Percentiles rank a stretch among this genome's conserved stretches.
Conservation (phyloP, 2,113 vertebrate species). For the Symphodus melops region DNA sequence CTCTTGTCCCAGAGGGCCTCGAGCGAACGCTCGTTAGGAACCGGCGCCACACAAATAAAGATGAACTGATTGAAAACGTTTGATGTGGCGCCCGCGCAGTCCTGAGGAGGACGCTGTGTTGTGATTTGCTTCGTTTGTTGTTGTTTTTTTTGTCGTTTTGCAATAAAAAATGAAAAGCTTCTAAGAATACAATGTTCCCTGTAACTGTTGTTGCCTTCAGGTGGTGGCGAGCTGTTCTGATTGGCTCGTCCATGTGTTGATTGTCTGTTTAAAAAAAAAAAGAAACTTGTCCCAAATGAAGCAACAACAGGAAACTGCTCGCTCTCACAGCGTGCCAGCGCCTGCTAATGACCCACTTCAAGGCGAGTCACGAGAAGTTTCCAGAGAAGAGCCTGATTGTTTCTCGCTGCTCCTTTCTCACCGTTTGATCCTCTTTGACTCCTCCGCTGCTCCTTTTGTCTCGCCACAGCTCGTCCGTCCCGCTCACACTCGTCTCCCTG, state of each 20-base stretch:
- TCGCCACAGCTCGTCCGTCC: constrained; percentile 1
- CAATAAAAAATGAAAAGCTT: no score
- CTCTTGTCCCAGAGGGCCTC: no score
- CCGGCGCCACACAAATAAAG: no score
- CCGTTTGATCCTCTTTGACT: constrained; percentile 45
- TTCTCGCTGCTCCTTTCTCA: constrained; percentile 40
- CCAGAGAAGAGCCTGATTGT: constrained; percentile 62
- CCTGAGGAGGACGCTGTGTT: no score
- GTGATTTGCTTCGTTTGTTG: no score
- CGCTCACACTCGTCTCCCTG: neutral
- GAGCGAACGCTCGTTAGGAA: no score
- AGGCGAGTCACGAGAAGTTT: constrained; percentile 68
- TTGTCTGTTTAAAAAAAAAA: constrained; percentile 62
- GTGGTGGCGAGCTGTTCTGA: neutral
- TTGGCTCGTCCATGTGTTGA: constrained; percentile 11
- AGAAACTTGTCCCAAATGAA: constrained; percentile 79
- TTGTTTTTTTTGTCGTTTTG: no score
- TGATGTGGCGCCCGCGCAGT: no score
- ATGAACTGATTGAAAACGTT: no score
- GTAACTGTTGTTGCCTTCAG: constrained; percentile 11
- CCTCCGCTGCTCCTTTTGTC: constrained; percentile 35
- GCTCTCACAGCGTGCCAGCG: constrained; percentile 74
- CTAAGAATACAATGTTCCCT: constrained; percentile 23
- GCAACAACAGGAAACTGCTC: constrained; percentile 85
- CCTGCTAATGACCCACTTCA: constrained; percentile 83